Evolutionary conservation across 2,888 invertebrate genomes (phyloP).

Genomic region (Drosophila rellima): DNA sequence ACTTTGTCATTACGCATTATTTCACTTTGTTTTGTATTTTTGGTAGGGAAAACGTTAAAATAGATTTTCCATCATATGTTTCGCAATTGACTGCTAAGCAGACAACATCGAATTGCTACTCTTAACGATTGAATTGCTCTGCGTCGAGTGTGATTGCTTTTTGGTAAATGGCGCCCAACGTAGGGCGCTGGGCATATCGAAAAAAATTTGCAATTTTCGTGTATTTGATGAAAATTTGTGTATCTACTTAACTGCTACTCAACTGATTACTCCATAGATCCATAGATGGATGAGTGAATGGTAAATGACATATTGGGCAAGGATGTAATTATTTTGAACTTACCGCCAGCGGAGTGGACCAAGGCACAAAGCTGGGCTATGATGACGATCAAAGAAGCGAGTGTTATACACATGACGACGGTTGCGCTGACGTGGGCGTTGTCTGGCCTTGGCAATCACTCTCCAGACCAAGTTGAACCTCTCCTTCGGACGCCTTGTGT

Average conservation of each 20-base stretch:
- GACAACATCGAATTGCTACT: background rate
- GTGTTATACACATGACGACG: constrained; percentile 85
- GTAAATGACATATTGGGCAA: background rate
- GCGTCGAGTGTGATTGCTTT: background rate
- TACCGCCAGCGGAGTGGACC: constrained; percentile 86
- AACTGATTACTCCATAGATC: background rate
- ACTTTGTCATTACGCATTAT: background rate
- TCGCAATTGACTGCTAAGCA: constrained; percentile 2
- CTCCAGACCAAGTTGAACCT: constrained; percentile 17
- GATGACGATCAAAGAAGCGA: constrained; percentile 84
- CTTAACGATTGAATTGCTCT: background rate
- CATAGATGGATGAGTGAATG: constrained; percentile 3
- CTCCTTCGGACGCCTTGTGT: constrained; percentile 19
- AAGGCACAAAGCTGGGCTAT: constrained; percentile 85
- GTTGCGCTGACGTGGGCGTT: constrained; percentile 38
- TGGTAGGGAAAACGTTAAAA: background rate
- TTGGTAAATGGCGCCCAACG: background rate
- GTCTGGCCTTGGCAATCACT: constrained; percentile 4
- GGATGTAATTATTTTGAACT: constrained; percentile 60
- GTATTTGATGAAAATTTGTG: background rate
- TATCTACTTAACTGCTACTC: background rate
- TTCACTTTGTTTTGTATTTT: background rate
- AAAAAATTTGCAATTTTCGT: background rate
- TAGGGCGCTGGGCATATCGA: background rate
- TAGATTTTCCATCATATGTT: background rate